Percentiles rank a stretch among this genome's conserved stretches.
Conservation (phyloP, 2,888 invertebrate genomes). For the Agrochola lychnidis region DNA sequence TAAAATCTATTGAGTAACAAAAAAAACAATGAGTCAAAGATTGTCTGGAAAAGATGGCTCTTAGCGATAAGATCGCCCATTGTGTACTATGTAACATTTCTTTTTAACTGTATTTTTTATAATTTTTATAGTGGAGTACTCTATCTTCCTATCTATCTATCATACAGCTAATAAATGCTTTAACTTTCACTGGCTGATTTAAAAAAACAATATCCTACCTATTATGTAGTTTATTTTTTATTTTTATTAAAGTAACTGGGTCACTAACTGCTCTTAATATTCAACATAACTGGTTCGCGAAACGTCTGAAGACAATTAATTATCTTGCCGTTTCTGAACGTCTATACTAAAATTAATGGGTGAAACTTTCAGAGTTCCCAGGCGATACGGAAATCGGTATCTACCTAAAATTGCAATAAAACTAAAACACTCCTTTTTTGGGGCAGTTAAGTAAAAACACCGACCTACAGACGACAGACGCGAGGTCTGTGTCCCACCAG, state of each 20-base stretch:
- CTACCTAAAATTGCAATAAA: too few species aligned
- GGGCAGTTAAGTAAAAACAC: neutral
- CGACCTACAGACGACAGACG: neutral
- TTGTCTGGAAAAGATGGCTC: too few species aligned
- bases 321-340: neutral
- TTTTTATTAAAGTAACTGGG: neutral
- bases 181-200: slow-evolving; percentile 4
- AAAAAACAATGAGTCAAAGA: neutral
- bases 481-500: neutral
- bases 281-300: slow-evolving; percentile 9
- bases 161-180: neutral
- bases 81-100: too few species aligned
- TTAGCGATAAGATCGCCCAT: too few species aligned
- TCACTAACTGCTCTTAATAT: slow-evolving; percentile 5
- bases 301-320: neutral
- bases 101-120: too few species aligned
- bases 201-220: too few species aligned
- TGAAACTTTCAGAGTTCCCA: neutral
- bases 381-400: too few species aligned
- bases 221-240: too few species aligned
- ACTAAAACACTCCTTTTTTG: too few species aligned
- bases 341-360: neutral
- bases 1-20: neutral
- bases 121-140: too few species aligned
- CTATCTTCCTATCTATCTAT: too few species aligned